A percentile compares a stretch with the other conserved stretches of the same genome.
Conservation (phyloP, 2,888 invertebrate genomes). For the Formica aserva region DNA sequence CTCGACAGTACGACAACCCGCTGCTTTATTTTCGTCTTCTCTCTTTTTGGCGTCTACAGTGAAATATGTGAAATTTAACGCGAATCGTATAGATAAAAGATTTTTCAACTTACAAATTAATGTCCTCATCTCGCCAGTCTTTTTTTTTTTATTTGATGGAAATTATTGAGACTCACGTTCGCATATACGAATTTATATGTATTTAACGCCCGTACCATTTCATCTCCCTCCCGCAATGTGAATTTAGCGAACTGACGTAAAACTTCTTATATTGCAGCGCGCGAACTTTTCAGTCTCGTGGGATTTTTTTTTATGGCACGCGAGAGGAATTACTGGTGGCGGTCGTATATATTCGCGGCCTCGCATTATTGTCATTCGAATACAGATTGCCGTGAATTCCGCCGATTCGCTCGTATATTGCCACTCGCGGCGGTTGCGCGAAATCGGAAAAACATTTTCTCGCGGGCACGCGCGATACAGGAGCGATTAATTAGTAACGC, state of each 20-base stretch:
- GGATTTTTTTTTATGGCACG: slow-evolving; percentile 35
- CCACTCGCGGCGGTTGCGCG: neutral
- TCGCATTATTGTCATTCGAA: slow-evolving; percentile 22
- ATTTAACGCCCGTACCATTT: neutral
- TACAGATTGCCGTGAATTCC: neutral
- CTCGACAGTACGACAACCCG: slow-evolving; percentile 35
- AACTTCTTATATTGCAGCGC: slow-evolving; percentile 19
- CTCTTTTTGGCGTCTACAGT: neutral
- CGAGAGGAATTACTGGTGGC: slow-evolving; percentile 9
- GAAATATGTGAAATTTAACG: neutral
- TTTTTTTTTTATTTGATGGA: neutral
- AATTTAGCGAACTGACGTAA: slow-evolving; percentile 37
- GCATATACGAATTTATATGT: neutral
- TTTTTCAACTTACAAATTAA: neutral
- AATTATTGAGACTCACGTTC: slow-evolving; percentile 3
- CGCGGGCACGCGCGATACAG: slow-evolving; percentile 16
- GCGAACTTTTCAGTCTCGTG: neutral
- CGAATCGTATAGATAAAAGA: neutral
- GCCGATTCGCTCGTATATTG: neutral
- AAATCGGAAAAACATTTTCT: slow-evolving; percentile 43
- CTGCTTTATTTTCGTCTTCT: neutral
- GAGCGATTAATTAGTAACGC: slow-evolving; percentile 45
- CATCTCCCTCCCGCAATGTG: neutral
- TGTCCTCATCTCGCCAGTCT: neutral
- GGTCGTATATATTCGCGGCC: slow-evolving; percentile 17